Evolutionary conservation across 2,113 vertebrate genomes (phyloP).

Genomic region (Pelecanoides urinatrix): DNA sequence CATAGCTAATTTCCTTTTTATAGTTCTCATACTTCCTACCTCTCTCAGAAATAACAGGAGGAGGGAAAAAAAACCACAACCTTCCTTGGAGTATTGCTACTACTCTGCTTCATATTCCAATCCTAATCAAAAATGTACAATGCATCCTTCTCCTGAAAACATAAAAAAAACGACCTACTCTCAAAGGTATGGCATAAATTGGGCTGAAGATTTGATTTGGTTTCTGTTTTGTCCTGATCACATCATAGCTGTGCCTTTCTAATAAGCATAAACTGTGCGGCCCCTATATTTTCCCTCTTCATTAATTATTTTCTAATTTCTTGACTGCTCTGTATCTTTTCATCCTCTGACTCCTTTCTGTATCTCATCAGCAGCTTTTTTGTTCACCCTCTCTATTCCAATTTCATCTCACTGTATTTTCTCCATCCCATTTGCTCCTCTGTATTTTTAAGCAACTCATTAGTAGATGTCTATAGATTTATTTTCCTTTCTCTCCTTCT

Average conservation of each 20-base stretch:
- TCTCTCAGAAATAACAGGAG: neutral
- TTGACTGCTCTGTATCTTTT: neutral
- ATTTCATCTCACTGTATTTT: neutral
- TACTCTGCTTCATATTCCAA: neutral
- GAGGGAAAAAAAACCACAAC: rapidly evolving
- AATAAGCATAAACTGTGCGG: neutral
- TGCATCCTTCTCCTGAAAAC: neutral
- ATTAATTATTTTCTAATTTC: neutral
- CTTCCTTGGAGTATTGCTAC: neutral
- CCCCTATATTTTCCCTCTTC: neutral
- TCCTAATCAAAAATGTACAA: neutral
- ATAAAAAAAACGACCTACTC: neutral
- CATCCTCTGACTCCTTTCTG: neutral
- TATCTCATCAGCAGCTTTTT: neutral
- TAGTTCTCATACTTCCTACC: neutral
- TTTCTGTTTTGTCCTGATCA: neutral
- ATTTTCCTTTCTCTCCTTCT: neutral
- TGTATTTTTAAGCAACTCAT: neutral
- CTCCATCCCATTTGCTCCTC: neutral
- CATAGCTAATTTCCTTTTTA: neutral
- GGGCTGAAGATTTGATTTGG: neutral
- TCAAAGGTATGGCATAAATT: neutral
- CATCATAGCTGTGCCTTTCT: neutral
- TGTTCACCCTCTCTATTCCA: neutral
- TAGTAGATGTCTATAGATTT: neutral